Evolutionary conservation across 1,140 invertebrate genomes (phyloP).

Genomic region (Drosophila murphyi): DNA sequence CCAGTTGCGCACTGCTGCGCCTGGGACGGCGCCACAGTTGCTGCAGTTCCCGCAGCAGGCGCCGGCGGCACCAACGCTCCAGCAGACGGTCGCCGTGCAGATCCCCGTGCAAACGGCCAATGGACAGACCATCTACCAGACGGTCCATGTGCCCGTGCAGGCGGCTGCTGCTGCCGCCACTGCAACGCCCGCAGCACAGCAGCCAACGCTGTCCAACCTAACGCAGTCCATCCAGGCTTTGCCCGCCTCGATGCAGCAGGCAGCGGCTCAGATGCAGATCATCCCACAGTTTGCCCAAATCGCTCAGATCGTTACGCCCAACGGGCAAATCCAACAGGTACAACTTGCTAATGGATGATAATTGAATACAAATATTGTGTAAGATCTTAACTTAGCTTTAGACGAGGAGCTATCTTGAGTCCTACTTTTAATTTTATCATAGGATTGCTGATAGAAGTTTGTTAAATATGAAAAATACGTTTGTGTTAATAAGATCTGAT

Average conservation of each 20-base stretch:
- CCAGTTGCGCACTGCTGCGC: conserved; percentile 85
- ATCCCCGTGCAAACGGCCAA: conserved; percentile 94
- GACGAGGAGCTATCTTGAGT: no score
- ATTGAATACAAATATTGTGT: no score
- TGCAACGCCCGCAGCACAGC: not conserved
- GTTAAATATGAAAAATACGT: no score
- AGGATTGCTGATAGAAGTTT: no score
- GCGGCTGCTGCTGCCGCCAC: conserved; percentile 86
- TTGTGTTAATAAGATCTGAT: no score
- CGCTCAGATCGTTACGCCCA: conserved; percentile 94
- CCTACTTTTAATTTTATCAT: no score
- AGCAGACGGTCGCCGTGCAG: conserved; percentile 94
- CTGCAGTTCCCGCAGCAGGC: conserved; percentile 87
- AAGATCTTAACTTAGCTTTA: no score
- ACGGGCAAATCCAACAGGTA: conserved; percentile 92
- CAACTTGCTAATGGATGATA: not conserved
- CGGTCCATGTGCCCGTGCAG: conserved; percentile 95
- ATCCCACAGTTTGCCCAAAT: conserved; percentile 91
- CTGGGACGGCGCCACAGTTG: conserved; percentile 86
- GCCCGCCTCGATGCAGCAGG: conserved; percentile 64
- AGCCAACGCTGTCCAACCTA: conserved; percentile 79
- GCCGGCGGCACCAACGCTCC: conserved; percentile 88
- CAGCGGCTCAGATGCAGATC: conserved; percentile 87
- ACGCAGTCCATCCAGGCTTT: conserved; percentile 62
- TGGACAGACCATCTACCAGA: conserved; percentile 97